These are phyloP conservation scores for Thalpophila matura DNA, from an alignment of 2,888 invertebrate genomes.

Conservation along the genomic window DNA sequence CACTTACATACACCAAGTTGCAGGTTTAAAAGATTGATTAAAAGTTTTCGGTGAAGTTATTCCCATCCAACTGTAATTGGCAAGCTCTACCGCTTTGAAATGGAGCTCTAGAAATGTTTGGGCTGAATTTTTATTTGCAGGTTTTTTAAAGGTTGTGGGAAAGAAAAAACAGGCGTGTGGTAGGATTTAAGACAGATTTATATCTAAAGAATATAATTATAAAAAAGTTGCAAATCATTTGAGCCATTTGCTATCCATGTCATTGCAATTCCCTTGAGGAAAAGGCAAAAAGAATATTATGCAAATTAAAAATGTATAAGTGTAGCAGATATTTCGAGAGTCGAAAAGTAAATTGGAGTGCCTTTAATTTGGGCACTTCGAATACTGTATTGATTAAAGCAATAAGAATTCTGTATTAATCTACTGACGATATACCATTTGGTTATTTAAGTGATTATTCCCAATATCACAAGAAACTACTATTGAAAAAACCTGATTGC, in stretches of 20 bases:
- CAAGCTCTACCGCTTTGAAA: constrained; percentile 15
- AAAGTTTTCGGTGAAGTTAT: constrained; percentile 52
- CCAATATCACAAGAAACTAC: too few relatives aligned
- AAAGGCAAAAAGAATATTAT: not conserved
- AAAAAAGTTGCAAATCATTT: too few relatives aligned
- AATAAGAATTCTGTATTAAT: too few relatives aligned
- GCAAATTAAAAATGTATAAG: not conserved
- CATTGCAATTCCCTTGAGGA: not conserved
- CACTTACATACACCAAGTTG: constrained; percentile 55
- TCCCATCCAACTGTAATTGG: constrained; percentile 36
- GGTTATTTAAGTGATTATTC: too few relatives aligned
- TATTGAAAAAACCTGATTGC: too few relatives aligned
- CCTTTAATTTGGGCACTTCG: not conserved
- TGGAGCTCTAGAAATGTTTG: constrained; percentile 5
- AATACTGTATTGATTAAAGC: not conserved
- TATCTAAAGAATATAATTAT: too few relatives aligned
- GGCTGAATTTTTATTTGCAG: not conserved
- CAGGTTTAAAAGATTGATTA: constrained; percentile 56
- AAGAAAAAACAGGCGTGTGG: too few relatives aligned
- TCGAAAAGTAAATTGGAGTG: not conserved
- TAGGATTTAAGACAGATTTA: too few relatives aligned
- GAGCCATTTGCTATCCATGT: not conserved
- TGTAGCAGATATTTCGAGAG: not conserved
- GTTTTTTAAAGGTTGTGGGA: not conserved
- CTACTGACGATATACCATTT: too few relatives aligned